Percentiles rank a stretch among this genome's conserved stretches.
These are phyloP conservation scores for Parambassis ranga DNA, from an alignment of 2,797 vertebrate genomes.

Conservation along the genomic window DNA sequence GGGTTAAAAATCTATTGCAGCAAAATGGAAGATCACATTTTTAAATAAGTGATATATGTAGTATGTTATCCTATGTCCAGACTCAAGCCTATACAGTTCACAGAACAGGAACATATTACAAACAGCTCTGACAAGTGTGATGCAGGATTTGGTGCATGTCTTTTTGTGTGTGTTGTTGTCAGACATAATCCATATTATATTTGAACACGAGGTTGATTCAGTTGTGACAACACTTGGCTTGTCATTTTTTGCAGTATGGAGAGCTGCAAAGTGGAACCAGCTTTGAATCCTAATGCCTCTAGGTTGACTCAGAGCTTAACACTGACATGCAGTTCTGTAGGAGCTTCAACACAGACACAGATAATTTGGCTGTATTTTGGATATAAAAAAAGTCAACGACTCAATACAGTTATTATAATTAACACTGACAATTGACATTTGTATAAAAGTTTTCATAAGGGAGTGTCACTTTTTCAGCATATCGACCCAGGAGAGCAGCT, in stretches of 20 bases:
- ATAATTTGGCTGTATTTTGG: not conserved
- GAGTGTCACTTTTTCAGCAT: slow-evolving; percentile 14
- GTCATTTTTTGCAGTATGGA: slow-evolving; percentile 8
- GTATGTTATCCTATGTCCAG: not conserved
- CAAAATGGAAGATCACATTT: not conserved
- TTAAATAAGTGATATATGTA: not conserved
- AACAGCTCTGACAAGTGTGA: slow-evolving; percentile 13
- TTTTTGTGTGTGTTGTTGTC: slow-evolving; percentile 21
- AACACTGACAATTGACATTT: not conserved
- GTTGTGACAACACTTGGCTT: slow-evolving; percentile 29
- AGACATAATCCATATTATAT: slow-evolving; percentile 39
- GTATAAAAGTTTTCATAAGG: no score
- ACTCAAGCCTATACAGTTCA: not conserved
- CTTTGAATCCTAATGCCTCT: slow-evolving; percentile 28
- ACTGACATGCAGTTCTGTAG: not conserved
- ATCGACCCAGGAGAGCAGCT: slow-evolving; percentile 12
- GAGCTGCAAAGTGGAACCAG: slow-evolving; percentile 16
- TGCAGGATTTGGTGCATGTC: slow-evolving; percentile 21
- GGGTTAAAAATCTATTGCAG: not conserved
- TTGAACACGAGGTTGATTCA: slow-evolving; percentile 35
- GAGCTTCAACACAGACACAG: not conserved
- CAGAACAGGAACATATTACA: slow-evolving; percentile 16
- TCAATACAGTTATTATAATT: not conserved
- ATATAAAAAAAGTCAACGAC: not conserved
- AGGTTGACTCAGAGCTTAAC: not conserved